Percentiles rank a stretch among this genome's conserved stretches.
phyloP scores from a whole-genome alignment of 2,113 vertebrate species.

The Thoracochromis brauschi region DNA sequence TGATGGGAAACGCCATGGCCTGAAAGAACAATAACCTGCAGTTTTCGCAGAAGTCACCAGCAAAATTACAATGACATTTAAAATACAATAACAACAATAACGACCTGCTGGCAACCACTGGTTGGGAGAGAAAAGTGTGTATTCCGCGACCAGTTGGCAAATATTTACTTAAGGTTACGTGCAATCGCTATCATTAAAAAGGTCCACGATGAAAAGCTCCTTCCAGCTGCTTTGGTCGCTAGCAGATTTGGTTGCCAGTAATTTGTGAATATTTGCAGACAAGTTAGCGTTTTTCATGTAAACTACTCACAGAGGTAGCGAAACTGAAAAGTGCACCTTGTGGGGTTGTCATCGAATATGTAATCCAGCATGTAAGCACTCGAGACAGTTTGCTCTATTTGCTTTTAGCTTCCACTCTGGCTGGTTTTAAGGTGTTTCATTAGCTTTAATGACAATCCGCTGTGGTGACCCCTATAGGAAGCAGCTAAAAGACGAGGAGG shows the following conservation, averaged over 20 bases:
- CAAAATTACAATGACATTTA: neutral
- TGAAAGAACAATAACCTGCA: neutral
- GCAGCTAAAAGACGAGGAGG: neutral
- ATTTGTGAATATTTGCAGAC: neutral
- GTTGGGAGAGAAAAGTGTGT: neutral
- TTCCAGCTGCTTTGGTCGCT: neutral
- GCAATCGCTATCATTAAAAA: neutral
- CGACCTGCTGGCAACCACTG: neutral
- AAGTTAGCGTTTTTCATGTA: neutral
- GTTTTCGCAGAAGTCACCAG: neutral
- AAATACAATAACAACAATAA: neutral
- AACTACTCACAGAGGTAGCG: neutral
- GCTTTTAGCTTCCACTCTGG: neutral
- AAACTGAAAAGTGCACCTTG: neutral
- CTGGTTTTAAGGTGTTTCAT: neutral
- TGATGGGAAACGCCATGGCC: neutral
- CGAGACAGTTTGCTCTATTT: neutral
- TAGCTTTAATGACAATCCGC: neutral
- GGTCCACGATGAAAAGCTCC: neutral
- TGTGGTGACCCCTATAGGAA: neutral
- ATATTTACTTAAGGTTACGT: neutral
- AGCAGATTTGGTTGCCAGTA: neutral
- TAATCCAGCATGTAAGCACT: neutral
- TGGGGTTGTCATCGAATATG: neutral
- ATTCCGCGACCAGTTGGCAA: neutral